Percentiles rank a stretch among this genome's conserved stretches.
These are phyloP conservation scores for Lasaia peninsularis DNA, from an alignment of 1,140 invertebrate species.

Conservation along the genomic window DNA sequence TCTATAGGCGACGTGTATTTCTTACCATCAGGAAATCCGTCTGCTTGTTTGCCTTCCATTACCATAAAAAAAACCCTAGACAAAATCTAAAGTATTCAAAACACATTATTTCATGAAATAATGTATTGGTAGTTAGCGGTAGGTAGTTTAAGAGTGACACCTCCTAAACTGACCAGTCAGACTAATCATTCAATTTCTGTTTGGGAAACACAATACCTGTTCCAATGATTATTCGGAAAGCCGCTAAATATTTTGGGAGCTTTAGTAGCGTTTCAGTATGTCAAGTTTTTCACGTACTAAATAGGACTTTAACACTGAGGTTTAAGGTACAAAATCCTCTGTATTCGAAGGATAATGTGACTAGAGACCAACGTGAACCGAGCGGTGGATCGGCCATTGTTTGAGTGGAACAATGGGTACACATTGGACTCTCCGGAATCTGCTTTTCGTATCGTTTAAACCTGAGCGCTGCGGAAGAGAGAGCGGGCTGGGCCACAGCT, in stretches of 20 bases:
- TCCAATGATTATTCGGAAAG: background rate
- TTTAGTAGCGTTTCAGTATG: slow-evolving; percentile 4
- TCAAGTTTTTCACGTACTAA: background rate
- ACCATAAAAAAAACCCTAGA: no score
- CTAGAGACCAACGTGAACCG: slow-evolving; percentile 12
- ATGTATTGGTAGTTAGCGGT: no score
- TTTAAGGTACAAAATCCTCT: background rate
- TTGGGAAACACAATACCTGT: background rate
- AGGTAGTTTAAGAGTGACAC: no score
- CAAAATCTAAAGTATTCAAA: no score
- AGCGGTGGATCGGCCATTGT: slow-evolving; percentile 30
- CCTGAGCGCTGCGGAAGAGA: slow-evolving; percentile 18
- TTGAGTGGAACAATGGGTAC: slow-evolving; percentile 30
- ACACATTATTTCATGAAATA: no score
- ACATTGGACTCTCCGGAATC: slow-evolving; percentile 31
- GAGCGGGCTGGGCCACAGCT: background rate
- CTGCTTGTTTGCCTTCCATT: no score
- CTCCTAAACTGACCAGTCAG: no score
- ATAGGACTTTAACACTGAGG: background rate
- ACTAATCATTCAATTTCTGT: background rate
- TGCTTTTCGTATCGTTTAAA: slow-evolving; percentile 34
- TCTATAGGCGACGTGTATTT: no score
- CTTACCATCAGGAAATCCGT: no score
- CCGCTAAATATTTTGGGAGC: slow-evolving; percentile 3
- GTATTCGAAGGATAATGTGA: background rate